Conservation (phyloP, 2,888 invertebrate genomes). For the Colletes collaris region DNA sequence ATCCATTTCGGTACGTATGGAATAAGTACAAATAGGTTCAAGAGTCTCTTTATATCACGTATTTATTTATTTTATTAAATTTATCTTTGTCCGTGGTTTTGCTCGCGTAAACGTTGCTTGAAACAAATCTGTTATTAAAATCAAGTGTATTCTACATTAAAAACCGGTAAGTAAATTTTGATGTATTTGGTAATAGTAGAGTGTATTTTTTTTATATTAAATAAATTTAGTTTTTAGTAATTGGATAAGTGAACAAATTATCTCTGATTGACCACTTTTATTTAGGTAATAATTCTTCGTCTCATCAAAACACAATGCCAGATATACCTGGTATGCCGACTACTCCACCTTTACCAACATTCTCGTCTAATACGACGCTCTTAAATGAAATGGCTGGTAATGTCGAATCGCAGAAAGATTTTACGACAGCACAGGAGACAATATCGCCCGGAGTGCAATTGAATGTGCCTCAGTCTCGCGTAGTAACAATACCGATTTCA, state of each 20-base stretch:
- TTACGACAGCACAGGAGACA: slow-evolving; percentile 66
- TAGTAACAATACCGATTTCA: slow-evolving; percentile 88
- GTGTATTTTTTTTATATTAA: too few species aligned
- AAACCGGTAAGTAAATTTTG: too few species aligned
- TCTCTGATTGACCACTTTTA: background rate
- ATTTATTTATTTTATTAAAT: too few species aligned
- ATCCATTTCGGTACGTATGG: too few species aligned
- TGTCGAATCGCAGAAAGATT: slow-evolving; percentile 59
- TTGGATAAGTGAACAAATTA: background rate
- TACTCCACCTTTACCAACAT: slow-evolving; percentile 70
- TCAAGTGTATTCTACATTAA: too few species aligned
- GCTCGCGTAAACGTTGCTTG: too few species aligned
- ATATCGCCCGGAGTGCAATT: slow-evolving; percentile 78
- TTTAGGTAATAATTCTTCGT: slow-evolving; percentile 46
- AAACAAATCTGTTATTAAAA: too few species aligned
- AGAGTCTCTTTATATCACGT: too few species aligned
- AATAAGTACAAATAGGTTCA: too few species aligned
- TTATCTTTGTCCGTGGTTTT: too few species aligned
- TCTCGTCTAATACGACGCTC: slow-evolving; percentile 42
- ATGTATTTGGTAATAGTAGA: too few species aligned
- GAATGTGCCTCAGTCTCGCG: slow-evolving; percentile 72
- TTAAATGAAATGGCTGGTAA: slow-evolving; percentile 28
- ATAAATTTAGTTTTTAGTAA: background rate
- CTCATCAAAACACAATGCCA: slow-evolving; percentile 72
- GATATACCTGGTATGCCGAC: slow-evolving; percentile 81